Conservation (phyloP, 37 sponge, comb jelly and placozoan species). For the Theonella swinhoei region DNA sequence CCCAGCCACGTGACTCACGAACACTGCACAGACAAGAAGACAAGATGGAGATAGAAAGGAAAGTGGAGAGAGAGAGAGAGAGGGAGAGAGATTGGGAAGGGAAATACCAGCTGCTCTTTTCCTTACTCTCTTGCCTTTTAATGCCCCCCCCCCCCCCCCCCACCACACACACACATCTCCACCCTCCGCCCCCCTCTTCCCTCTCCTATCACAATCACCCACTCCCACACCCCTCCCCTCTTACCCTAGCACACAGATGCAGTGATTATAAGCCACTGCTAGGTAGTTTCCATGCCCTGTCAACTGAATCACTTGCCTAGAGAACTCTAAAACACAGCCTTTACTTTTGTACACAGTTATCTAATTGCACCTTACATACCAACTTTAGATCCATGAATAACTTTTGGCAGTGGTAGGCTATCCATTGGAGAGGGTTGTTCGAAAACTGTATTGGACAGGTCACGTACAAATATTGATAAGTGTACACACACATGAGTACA, state of each 20-base stretch:
- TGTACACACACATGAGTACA: background rate
- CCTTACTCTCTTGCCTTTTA: background rate
- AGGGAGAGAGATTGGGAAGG: constrained; percentile 8
- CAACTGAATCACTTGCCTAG: constrained; percentile 59
- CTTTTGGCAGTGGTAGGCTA: background rate
- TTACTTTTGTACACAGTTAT: background rate
- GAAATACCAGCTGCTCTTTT: background rate
- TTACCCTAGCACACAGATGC: constrained; percentile 71
- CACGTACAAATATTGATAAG: too few relatives aligned
- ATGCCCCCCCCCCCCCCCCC: background rate
- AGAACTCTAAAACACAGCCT: constrained; percentile 38
- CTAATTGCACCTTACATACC: background rate
- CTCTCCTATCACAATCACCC: too few relatives aligned
- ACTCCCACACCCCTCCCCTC: constrained; percentile 5
- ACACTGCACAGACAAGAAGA: constrained; percentile 38
- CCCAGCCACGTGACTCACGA: constrained; percentile 84
- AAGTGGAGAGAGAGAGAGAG: background rate
- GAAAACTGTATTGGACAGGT: background rate
- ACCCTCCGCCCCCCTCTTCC: too few relatives aligned
- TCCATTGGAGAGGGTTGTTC: background rate
- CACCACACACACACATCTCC: too few relatives aligned
- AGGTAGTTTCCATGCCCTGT: constrained; percentile 87
- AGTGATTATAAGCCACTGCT: constrained; percentile 81
- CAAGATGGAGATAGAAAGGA: background rate
- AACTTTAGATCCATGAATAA: background rate